Base-by-base conservation (phyloP, 2,888 invertebrate genomes). In the Cataglyphis altisquamis region DNA sequence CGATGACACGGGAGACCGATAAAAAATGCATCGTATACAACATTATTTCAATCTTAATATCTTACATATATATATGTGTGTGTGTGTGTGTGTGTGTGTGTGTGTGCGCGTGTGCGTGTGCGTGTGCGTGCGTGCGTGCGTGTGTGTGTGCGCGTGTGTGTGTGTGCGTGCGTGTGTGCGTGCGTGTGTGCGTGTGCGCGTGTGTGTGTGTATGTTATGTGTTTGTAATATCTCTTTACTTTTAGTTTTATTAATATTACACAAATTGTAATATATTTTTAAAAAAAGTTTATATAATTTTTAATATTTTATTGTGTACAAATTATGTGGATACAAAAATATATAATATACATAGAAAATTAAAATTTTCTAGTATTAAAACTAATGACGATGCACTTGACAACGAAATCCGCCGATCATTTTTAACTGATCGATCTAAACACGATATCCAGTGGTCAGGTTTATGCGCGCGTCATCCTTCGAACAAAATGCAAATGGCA, bases 261-360 rank as follows among this genome's bases (percentile, higher is more conserved):
- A 48, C 6, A 48, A 18, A 18, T 15, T 6, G 48, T 48, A 48
- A 6, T 48, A 48, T 63, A 63, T 62, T 32, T 70, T 70, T 36
- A 55, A 52, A 63, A 52, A 52, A 80, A 15, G 12, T 29, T 52
- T 39, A n/a, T 21, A 48, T 66, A 52, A 77, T 55, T 75, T 64
- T 48, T 36, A n/a, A 15, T 80, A 45, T 82, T 88, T 88, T 88
- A 88, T 88, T 88, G 39, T 32, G 25, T 48, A 48, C 18, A 48
- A 48, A n/a, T 48, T 48, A 1, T 9, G 45, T 29, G 12, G 4
- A 21, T 68, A 78, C 41, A 64, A 15, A 41, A 21, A 21, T 70
- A 29, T 52, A 62, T 39, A 32, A 32, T 4, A 83, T 66, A 85
- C 48, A 9, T n/a, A 84, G 70, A 73, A 88, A 62, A 18, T 48